Percentiles rank a stretch among this genome's conserved stretches.
Conservation (phyloP, 2,888 invertebrate species). For the Podotricha telesiphe region DNA sequence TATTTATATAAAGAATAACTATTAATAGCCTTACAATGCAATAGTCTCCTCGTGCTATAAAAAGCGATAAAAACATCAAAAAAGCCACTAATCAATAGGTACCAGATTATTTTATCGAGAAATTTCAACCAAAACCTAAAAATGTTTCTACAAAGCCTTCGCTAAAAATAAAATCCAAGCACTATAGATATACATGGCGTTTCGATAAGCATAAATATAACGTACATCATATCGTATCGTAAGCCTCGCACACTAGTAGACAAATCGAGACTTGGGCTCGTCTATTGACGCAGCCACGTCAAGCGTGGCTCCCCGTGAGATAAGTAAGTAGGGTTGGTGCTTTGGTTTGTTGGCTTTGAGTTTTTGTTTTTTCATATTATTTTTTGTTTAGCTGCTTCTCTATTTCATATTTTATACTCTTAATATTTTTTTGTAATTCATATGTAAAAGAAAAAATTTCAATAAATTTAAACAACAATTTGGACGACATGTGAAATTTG, state of each 20-base stretch:
- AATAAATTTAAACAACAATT: too few species aligned
- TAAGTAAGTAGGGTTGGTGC: slow-evolving; percentile 67
- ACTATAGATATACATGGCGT: slow-evolving; percentile 1
- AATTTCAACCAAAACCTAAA: not conserved
- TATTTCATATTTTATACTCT: not conserved
- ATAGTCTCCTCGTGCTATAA: too few species aligned
- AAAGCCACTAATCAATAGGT: too few species aligned
- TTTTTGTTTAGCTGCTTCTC: not conserved
- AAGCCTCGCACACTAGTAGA: slow-evolving; percentile 44
- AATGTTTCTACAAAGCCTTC: not conserved
- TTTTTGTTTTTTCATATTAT: not conserved
- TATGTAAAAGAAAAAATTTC: too few species aligned
- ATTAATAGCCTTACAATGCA: too few species aligned
- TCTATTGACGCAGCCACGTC: slow-evolving; percentile 73
- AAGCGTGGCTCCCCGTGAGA: slow-evolving; percentile 69
- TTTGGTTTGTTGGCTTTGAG: not conserved
- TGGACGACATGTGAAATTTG: too few species aligned
- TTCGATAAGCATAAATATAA: slow-evolving; percentile 27
- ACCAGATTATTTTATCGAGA: too few species aligned
- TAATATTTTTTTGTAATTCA: not conserved
- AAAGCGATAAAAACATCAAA: too few species aligned
- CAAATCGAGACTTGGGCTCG: slow-evolving; percentile 50
- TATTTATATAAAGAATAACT: too few species aligned
- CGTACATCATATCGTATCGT: slow-evolving; percentile 35
- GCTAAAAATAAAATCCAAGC: slow-evolving; percentile 11